Evolutionary conservation across 2,113 vertebrate genomes (phyloP), one percentile per base, ranked within the genome.

Genomic region (Mionectes macconnelli): DNA sequence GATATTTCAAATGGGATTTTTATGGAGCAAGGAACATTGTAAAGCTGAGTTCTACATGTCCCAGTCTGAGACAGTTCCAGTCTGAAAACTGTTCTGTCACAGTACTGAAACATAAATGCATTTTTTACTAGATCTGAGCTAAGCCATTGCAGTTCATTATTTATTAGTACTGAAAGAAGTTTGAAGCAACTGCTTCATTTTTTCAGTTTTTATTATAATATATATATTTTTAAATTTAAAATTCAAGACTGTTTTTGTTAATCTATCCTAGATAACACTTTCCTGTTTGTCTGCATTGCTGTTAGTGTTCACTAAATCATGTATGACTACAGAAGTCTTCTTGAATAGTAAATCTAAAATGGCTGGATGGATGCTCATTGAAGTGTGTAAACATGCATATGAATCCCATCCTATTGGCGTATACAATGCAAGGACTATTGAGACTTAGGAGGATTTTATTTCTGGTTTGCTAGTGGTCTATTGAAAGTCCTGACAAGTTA

Each of bases 1-100:
- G 13, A 62, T 86, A 97, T 96, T 97, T 89, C 44, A 94, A n/a
- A 93, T 60, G 27, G n/a, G n/a, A n/a, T 81, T 96, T 96, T 53
- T 66, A 55, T 91, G 64, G 86, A 64, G 35, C 78, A 68, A 78
- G 66, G 59, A 97, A 84, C 63, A 75, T 44, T 77, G 72, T 47
- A 94, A 96, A 93, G 31, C 35, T 50, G 84, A 27, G 31, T 87
- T 95, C 67, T 88, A 52, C 37, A 52, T 67, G 68, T 88, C 70
- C 56, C 91, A 95, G 25, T 50, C 33, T 81, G 53, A 87, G 80
- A 84, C 11, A 17, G 4, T 39, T 87, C 9, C 40, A 60, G 11
- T 35, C 6, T 47, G 55, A 74, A 84, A 70, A 39, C 16, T 44
- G 8, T 83, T 40, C 40, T 68, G 20, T 52, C 16, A 14, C 24